Percentiles rank a stretch among this genome's conserved stretches.
Evolutionary conservation across 2,113 vertebrate genomes (phyloP).

Genomic region (Mola mola): DNA sequence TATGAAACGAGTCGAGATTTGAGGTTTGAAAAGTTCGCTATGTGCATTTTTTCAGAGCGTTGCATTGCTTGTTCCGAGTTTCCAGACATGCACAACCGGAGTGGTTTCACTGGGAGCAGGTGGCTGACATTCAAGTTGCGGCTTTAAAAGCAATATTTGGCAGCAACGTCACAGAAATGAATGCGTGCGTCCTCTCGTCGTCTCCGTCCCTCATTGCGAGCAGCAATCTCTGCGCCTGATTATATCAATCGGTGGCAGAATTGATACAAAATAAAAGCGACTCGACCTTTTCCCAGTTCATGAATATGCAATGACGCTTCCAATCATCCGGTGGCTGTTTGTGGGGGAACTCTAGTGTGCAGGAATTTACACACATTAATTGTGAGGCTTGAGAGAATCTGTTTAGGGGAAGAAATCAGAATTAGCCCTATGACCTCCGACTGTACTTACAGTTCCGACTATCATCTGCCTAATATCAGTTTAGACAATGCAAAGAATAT

Average conservation of each 20-base stretch:
- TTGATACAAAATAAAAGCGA: slow-evolving; percentile 56
- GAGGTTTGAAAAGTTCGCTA: too few species aligned
- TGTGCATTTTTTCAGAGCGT: too few species aligned
- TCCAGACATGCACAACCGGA: too few species aligned
- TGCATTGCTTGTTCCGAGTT: too few species aligned
- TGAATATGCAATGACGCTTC: slow-evolving; percentile 64
- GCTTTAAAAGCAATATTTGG: too few species aligned
- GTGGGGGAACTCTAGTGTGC: neutral
- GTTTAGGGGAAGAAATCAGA: slow-evolving; percentile 9
- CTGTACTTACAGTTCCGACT: too few species aligned
- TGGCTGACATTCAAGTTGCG: too few species aligned
- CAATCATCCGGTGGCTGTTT: slow-evolving; percentile 33
- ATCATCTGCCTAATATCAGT: neutral
- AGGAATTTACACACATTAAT: slow-evolving; percentile 39
- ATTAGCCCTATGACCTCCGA: too few species aligned
- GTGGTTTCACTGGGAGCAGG: too few species aligned
- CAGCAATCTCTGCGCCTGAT: slow-evolving; percentile 48
- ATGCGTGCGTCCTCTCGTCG: neutral
- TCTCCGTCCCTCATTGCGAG: slow-evolving; percentile 33
- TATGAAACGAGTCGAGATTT: too few species aligned
- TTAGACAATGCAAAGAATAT: too few species aligned
- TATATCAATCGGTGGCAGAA: slow-evolving; percentile 55
- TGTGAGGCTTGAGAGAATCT: slow-evolving; percentile 15
- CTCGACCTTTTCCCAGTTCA: slow-evolving; percentile 63
- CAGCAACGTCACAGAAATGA: too few species aligned